These are phyloP conservation scores for Opisthograptis luteolata DNA, from an alignment of 2,888 invertebrate genomes.

Conservation along the genomic window DNA sequence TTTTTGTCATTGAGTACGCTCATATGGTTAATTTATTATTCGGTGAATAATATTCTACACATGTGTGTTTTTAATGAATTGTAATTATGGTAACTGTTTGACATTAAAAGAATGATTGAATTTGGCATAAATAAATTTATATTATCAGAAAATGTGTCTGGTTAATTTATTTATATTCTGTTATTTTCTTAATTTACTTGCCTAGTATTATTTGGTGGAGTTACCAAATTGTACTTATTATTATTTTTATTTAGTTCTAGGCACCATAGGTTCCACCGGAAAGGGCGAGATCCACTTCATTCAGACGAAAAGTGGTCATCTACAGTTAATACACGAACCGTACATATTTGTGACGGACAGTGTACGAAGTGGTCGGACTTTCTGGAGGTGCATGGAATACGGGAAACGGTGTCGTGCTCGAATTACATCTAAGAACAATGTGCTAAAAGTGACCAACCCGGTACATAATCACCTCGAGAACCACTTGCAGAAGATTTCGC, in stretches of 20 bases:
- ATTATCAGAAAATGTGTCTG: too few species aligned
- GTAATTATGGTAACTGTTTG: too few species aligned
- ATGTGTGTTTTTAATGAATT: too few species aligned
- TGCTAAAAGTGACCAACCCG: constrained; percentile 74
- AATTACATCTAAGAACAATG: constrained; percentile 78
- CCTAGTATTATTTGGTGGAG: background rate
- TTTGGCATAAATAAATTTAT: too few species aligned
- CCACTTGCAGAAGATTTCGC: constrained; percentile 72
- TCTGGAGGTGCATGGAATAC: constrained; percentile 81
- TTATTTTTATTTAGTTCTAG: constrained; percentile 61
- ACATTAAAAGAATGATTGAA: too few species aligned
- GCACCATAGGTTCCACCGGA: constrained; percentile 55
- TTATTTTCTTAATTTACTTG: background rate
- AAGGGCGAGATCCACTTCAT: constrained; percentile 79
- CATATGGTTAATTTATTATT: too few species aligned
- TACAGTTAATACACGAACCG: constrained; percentile 77
- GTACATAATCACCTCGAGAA: constrained; percentile 74
- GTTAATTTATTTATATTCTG: background rate
- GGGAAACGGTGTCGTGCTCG: constrained; percentile 78
- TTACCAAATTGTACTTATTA: background rate
- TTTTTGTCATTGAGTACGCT: too few species aligned
- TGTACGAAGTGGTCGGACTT: constrained; percentile 77
- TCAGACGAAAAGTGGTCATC: constrained; percentile 79
- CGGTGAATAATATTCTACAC: too few species aligned
- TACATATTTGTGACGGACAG: constrained; percentile 81